phyloP scores from a whole-genome alignment of 2,113 vertebrate species.

The Otus sunia region DNA sequence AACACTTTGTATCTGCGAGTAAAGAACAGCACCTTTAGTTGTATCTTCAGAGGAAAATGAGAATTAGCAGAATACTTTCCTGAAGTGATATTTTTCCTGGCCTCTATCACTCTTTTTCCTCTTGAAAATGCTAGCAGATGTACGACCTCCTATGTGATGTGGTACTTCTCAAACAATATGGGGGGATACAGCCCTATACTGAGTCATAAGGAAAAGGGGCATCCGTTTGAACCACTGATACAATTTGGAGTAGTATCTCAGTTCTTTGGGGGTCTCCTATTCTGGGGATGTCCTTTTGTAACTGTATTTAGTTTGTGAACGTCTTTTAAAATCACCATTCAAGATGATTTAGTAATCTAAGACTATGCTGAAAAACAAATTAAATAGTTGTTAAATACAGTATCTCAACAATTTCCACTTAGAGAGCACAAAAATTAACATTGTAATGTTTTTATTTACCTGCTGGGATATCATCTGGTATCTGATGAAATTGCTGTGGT shows the following conservation, averaged over 20 bases:
- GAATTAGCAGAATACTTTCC: not conserved
- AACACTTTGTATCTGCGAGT: not conserved
- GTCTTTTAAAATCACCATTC: not conserved
- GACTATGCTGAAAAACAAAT: not conserved
- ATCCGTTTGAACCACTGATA: not conserved
- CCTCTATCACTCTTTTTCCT: not conserved
- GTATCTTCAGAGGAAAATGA: not conserved
- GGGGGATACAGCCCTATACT: not conserved
- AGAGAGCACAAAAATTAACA: not conserved
- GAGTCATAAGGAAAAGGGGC: not conserved
- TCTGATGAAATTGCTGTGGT: not conserved
- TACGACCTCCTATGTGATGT: not conserved
- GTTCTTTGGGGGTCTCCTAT: not conserved
- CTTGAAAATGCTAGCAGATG: not conserved
- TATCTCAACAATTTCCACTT: not conserved
- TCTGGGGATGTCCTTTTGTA: not conserved
- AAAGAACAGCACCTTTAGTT: not conserved
- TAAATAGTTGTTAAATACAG: not conserved
- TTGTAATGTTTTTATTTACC: not conserved
- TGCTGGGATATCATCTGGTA: not conserved
- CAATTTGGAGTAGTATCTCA: not conserved
- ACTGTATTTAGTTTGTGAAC: not conserved
- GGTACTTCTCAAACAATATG: not conserved
- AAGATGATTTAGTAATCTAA: not conserved
- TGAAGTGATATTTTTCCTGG: not conserved